Evolutionary conservation across 2,797 vertebrate species (phyloP).

Genomic region (Vultur gryphus): DNA sequence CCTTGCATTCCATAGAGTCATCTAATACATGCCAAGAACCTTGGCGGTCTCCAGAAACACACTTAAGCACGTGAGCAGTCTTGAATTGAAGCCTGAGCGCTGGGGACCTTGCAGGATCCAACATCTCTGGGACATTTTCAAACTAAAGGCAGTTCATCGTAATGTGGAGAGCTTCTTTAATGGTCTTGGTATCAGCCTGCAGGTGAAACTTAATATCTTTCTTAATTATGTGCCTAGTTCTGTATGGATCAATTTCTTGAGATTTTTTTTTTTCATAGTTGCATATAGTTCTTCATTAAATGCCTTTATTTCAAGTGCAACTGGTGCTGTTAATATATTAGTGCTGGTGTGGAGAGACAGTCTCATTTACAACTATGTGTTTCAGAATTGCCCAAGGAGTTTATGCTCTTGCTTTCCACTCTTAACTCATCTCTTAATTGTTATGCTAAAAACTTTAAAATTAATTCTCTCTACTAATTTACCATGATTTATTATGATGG

Average conservation of each 20-base stretch:
- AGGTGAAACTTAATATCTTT: neutral
- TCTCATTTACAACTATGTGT: conserved; percentile 59
- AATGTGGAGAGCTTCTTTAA: neutral
- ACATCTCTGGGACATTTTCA: neutral
- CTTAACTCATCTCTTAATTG: conserved; percentile 79
- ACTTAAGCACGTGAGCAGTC: neutral
- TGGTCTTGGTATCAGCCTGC: neutral
- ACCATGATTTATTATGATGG: neutral
- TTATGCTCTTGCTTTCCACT: conserved; percentile 79
- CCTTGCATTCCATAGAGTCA: neutral
- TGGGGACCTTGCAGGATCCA: neutral
- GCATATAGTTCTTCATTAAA: conserved; percentile 77
- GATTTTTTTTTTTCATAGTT: conserved; percentile 44
- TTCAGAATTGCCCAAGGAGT: conserved; percentile 75
- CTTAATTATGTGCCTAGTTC: neutral
- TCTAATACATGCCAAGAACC: neutral
- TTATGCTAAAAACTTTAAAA: conserved; percentile 63
- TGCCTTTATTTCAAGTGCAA: conserved; percentile 80
- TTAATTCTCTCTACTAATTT: neutral
- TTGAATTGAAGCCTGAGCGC: neutral
- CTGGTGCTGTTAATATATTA: conserved; percentile 66
- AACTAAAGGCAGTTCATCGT: neutral
- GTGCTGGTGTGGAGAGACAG: conserved; percentile 77
- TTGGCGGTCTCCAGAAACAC: neutral
- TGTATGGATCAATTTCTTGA: neutral